These are phyloP conservation scores for Eudemis profundana DNA, from an alignment of 2,888 invertebrate genomes.

Conservation along the genomic window DNA sequence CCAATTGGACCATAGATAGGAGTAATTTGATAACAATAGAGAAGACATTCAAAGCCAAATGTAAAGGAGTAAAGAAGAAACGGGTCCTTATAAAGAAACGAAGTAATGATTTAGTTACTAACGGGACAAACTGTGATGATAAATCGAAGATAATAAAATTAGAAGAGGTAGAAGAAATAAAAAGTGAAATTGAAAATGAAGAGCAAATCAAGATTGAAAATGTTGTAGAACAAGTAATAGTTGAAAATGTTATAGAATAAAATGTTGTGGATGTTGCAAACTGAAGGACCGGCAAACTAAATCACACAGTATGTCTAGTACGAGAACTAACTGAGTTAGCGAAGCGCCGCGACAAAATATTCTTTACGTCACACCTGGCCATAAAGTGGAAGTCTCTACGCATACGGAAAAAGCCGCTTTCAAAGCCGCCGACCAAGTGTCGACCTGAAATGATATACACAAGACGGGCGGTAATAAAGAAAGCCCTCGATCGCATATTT, in stretches of 20 bases:
- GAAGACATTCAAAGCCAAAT: conserved; percentile 81
- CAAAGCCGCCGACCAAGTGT: too few relatives aligned
- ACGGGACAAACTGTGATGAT: conserved; percentile 49
- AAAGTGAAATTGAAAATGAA: conserved; percentile 46
- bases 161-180: conserved; percentile 59
- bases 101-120: conserved; percentile 53
- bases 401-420: too few relatives aligned
- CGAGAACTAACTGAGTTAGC: too few relatives aligned
- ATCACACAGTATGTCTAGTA: too few relatives aligned
- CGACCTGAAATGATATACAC: too few relatives aligned
- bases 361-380: too few relatives aligned
- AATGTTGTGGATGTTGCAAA: conserved; percentile 21
- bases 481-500: too few relatives aligned
- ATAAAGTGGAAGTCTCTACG: too few relatives aligned
- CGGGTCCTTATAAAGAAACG: conserved; percentile 70
- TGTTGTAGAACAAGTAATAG: conserved; percentile 25
- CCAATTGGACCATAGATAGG: conserved; percentile 91
- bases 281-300: not conserved
- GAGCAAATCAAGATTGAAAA: conserved; percentile 24
- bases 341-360: not conserved
- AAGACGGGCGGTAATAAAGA: too few relatives aligned
- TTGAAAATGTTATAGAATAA: conserved; percentile 35
- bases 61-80: conserved; percentile 80
- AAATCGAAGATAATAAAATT: conserved; percentile 69
- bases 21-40: conserved; percentile 86